Percentiles rank a stretch among this genome's conserved stretches.
Conservation (phyloP, 1,140 invertebrate species). For the Sesamia nonagrioides region DNA sequence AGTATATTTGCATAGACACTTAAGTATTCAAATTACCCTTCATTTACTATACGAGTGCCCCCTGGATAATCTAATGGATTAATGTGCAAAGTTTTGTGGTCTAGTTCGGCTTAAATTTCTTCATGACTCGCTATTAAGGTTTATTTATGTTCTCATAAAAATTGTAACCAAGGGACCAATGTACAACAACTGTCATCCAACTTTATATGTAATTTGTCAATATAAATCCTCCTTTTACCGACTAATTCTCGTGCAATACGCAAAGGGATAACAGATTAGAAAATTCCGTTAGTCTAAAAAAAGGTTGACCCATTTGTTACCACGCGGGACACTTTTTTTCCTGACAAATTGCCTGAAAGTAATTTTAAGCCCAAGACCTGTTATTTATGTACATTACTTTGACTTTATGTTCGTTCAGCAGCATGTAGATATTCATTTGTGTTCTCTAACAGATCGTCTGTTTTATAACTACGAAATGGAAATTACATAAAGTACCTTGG, state of each 20-base stretch:
- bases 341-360: slow-evolving; percentile 82
- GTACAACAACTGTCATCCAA: slow-evolving; percentile 33
- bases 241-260: slow-evolving; percentile 50
- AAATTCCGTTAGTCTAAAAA: slow-evolving; percentile 72
- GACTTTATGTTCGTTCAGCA: slow-evolving; percentile 63
- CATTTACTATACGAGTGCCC: slow-evolving; percentile 14
- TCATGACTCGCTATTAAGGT: slow-evolving; percentile 37
- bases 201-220: slow-evolving; percentile 42
- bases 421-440: slow-evolving; percentile 47
- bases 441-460: slow-evolving; percentile 29
- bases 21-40: slow-evolving; percentile 21
- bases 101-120: slow-evolving; percentile 44
- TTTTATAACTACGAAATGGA: slow-evolving; percentile 26
- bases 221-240: slow-evolving; percentile 37
- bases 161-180: slow-evolving; percentile 29
- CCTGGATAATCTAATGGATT: slow-evolving; percentile 38
- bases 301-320: slow-evolving; percentile 78
- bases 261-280: slow-evolving; percentile 69
- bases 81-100: slow-evolving; percentile 45
- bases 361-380: slow-evolving; percentile 79
- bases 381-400: slow-evolving; percentile 78
- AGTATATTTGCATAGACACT: background rate
- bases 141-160: slow-evolving; percentile 45
- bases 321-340: slow-evolving; percentile 74
- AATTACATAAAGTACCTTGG: too few species aligned